phyloP scores from a whole-genome alignment of 2,797 vertebrate genomes.

The Novumbra hubbsi region DNA sequence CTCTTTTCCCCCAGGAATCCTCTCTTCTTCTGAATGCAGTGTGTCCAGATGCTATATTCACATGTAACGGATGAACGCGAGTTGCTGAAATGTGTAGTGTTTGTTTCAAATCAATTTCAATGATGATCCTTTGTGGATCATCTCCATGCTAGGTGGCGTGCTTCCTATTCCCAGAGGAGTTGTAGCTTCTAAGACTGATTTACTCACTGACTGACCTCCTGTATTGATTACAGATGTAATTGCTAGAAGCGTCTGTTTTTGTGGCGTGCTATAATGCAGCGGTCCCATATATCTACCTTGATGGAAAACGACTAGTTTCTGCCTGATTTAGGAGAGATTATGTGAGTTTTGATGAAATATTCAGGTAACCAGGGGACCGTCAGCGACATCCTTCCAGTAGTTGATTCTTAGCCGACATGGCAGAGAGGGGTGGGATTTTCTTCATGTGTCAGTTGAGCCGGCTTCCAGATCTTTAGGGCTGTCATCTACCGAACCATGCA shows the following conservation, averaged over 20 bases:
- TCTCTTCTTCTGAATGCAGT: no score
- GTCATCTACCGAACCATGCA: neutral
- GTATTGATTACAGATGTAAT: slow-evolving; percentile 40
- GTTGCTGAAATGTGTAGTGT: no score
- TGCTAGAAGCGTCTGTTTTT: slow-evolving; percentile 32
- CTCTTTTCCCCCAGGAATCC: no score
- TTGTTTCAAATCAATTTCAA: neutral
- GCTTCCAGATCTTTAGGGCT: neutral
- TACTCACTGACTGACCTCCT: slow-evolving; percentile 31
- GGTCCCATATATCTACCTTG: slow-evolving; percentile 29
- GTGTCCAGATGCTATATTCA: no score
- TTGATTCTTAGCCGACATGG: neutral
- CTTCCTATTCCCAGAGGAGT: neutral
- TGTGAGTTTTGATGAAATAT: neutral
- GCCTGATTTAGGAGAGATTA: neutral
- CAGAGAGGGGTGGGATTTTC: neutral
- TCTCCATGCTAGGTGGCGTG: neutral
- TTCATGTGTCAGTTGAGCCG: neutral
- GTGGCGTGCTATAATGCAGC: slow-evolving; percentile 15
- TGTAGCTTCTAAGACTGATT: slow-evolving; percentile 12
- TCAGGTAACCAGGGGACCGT: neutral
- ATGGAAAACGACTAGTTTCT: slow-evolving; percentile 15
- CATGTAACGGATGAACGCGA: no score
- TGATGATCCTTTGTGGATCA: neutral
- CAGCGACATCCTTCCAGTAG: neutral